Evolutionary conservation across 1,140 invertebrate genomes (phyloP).

Genomic region (Trinorchestia longiramus): DNA sequence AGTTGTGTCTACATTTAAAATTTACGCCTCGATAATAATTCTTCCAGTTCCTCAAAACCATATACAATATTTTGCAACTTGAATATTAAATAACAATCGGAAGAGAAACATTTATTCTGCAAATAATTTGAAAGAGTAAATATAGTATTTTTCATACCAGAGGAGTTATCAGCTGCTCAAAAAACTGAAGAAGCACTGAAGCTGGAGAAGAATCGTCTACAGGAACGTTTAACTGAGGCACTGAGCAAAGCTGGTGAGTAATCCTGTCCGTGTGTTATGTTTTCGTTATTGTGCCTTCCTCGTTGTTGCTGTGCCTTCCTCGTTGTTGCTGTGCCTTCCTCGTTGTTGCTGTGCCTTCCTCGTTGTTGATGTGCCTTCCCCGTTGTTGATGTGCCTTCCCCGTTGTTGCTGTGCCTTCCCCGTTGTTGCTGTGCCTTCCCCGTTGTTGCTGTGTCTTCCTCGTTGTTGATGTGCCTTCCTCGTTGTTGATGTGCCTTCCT

Average conservation of each 20-base stretch:
- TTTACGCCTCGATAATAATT: neutral
- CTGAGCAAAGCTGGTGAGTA: neutral
- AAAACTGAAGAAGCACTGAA: conserved; percentile 24
- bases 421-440: too few species aligned
- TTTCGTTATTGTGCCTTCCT: too few species aligned
- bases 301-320: too few species aligned
- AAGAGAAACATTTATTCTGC: neutral
- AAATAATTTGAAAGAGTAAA: neutral
- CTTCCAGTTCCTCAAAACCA: neutral
- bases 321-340: too few species aligned
- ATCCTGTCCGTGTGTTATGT: neutral
- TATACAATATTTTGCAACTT: neutral
- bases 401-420: too few species aligned
- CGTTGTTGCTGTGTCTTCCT: too few species aligned
- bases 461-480: too few species aligned
- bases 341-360: too few species aligned
- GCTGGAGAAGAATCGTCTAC: conserved; percentile 19
- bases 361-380: too few species aligned
- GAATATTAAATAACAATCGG: neutral
- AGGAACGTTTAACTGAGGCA: neutral
- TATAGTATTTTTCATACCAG: neutral
- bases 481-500: too few species aligned
- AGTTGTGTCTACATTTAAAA: neutral
- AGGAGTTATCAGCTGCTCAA: neutral
- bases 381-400: too few species aligned